phyloP scores from a whole-genome alignment of 2,888 invertebrate species.

The Tromatobia lineatoria region DNA sequence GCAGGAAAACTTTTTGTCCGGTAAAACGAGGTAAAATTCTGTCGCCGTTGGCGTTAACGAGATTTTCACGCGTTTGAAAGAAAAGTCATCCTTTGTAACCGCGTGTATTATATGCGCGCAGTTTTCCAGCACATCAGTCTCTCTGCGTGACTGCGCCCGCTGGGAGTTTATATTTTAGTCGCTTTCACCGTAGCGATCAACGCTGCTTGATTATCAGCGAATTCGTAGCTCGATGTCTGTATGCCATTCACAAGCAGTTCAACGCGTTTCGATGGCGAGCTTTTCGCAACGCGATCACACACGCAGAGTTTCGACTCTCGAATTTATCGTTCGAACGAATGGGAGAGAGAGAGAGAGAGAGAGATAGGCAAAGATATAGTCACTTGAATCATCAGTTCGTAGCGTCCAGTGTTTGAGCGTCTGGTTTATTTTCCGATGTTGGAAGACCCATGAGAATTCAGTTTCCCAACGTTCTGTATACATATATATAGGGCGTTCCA shows the following conservation, averaged over 20 bases:
- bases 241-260: slow-evolving; percentile 13
- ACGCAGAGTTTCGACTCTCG: too few relatives aligned
- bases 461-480: not conserved
- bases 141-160: not conserved
- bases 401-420: slow-evolving; percentile 1
- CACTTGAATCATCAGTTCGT: not conserved
- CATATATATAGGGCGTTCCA: not conserved
- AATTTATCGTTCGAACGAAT: not conserved
- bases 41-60: slow-evolving; percentile 13
- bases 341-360: not conserved
- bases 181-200: not conserved
- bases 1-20: not conserved
- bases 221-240: not conserved
- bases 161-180: slow-evolving; percentile 3
- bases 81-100: not conserved
- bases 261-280: not conserved
- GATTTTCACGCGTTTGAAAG: slow-evolving; percentile 2
- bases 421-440: not conserved
- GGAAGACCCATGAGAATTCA: not conserved
- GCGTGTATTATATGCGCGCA: not conserved
- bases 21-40: slow-evolving; percentile 1
- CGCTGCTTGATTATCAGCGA: slow-evolving; percentile 12
- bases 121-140: not conserved
- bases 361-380: not conserved
- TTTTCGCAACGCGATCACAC: slow-evolving; percentile 12